Evolutionary conservation across 2,888 invertebrate genomes (phyloP).

Genomic region (Limnephilus marmoratus): DNA sequence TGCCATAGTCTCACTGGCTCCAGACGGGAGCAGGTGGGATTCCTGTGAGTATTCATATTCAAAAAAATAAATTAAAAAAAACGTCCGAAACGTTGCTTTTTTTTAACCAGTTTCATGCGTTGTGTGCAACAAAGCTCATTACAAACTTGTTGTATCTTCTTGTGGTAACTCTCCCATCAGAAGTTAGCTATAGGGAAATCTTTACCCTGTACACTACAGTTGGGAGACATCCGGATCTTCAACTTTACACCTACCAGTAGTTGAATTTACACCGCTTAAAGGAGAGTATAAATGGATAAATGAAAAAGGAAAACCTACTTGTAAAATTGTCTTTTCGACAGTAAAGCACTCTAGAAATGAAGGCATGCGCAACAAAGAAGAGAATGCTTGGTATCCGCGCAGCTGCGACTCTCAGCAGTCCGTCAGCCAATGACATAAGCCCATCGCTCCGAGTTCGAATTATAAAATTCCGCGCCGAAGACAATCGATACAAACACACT

Average conservation of each 20-base stretch:
- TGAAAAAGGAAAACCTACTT: too few relatives aligned
- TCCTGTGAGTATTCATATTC: too few relatives aligned
- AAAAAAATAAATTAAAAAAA: neutral
- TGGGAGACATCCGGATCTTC: neutral
- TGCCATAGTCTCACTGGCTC: too few relatives aligned
- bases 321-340: neutral
- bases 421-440: slow-evolving; percentile 37
- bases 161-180: neutral
- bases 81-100: neutral
- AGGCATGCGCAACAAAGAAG: neutral
- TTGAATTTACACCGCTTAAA: neutral
- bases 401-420: slow-evolving; percentile 27
- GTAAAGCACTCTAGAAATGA: neutral
- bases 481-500: slow-evolving; percentile 57
- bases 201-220: neutral
- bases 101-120: neutral
- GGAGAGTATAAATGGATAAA: too few relatives aligned
- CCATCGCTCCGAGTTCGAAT: slow-evolving; percentile 48
- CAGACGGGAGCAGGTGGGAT: too few relatives aligned
- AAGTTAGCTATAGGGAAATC: neutral
- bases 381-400: slow-evolving; percentile 29
- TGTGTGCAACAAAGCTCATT: neutral
- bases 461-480: slow-evolving; percentile 59
- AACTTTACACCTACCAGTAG: neutral
- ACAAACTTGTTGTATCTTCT: neutral